Percentiles rank a stretch among this genome's conserved stretches.
These are phyloP conservation scores for Prionace glauca DNA, from an alignment of 2,797 vertebrate genomes.

Conservation along the genomic window DNA sequence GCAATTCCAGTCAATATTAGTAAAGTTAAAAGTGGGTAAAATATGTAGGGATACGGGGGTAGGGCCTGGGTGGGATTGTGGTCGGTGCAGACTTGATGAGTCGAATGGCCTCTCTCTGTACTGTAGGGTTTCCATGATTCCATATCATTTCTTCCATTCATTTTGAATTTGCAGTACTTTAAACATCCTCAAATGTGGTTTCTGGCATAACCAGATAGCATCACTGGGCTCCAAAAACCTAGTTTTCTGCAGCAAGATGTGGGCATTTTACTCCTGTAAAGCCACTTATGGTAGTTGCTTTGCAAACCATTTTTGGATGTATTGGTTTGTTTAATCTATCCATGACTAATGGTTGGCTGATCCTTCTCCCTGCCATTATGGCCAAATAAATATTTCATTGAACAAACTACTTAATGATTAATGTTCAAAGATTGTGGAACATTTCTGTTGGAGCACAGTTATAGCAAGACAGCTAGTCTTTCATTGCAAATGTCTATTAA, in stretches of 20 bases:
- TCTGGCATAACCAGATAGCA: not conserved
- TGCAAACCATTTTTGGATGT: not conserved
- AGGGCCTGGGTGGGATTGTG: too few species aligned
- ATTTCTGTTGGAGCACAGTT: not conserved
- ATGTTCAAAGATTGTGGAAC: not conserved
- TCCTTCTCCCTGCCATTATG: not conserved
- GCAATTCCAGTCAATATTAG: too few species aligned
- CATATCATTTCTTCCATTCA: not conserved
- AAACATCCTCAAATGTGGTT: not conserved
- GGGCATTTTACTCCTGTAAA: not conserved
- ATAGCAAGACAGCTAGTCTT: not conserved
- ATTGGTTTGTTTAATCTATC: not conserved
- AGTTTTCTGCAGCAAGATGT: not conserved
- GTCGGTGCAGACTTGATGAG: too few species aligned
- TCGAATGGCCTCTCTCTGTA: too few species aligned
- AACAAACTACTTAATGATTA: not conserved
- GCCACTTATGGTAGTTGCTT: not conserved
- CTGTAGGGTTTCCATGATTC: too few species aligned
- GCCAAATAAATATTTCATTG: not conserved
- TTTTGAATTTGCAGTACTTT: not conserved
- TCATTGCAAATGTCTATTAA: not conserved
- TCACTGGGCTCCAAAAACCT: not conserved
- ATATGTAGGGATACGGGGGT: too few species aligned
- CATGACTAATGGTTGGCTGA: not conserved
- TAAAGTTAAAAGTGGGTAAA: too few species aligned